Percentiles rank a stretch among this genome's conserved stretches.
Conservation (phyloP, 2,113 vertebrate genomes). For the Coptodon bakossiorum region DNA sequence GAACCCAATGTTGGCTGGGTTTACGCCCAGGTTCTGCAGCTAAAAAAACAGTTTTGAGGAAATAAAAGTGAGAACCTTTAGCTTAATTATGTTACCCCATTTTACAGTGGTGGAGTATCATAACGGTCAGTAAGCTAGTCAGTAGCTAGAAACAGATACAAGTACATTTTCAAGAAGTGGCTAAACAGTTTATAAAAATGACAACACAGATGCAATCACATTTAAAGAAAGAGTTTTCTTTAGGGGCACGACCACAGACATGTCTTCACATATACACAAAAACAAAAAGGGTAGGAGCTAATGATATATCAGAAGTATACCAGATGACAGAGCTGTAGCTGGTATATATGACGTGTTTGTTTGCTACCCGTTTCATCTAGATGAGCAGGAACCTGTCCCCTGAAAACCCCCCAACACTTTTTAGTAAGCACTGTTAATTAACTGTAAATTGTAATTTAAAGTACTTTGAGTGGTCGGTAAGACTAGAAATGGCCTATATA, state of each 20-base stretch:
- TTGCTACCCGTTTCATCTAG: neutral
- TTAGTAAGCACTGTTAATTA: neutral
- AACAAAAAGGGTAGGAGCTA: neutral
- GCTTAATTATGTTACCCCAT: neutral
- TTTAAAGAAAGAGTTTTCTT: neutral
- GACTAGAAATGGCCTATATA: neutral
- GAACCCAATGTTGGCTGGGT: conserved; percentile 86
- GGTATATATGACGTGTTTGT: accelerated
- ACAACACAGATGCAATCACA: neutral
- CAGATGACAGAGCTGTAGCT: neutral
- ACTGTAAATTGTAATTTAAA: neutral
- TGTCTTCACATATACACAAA: neutral
- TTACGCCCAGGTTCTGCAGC: conserved; percentile 91
- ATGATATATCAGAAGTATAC: neutral
- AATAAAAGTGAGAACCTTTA: neutral
- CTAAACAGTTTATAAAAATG: neutral
- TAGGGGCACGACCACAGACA: neutral
- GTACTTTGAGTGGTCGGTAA: neutral
- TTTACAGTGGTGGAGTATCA: neutral
- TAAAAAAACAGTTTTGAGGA: conserved; percentile 40
- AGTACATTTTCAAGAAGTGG: neutral
- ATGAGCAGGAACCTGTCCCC: neutral
- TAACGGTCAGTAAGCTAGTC: neutral
- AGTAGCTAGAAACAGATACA: neutral
- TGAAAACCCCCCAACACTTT: neutral